A percentile compares a stretch with the other conserved stretches of the same genome.
Evolutionary conservation across 1,140 invertebrate species (phyloP).

Genomic region (Nephila pilipes): DNA sequence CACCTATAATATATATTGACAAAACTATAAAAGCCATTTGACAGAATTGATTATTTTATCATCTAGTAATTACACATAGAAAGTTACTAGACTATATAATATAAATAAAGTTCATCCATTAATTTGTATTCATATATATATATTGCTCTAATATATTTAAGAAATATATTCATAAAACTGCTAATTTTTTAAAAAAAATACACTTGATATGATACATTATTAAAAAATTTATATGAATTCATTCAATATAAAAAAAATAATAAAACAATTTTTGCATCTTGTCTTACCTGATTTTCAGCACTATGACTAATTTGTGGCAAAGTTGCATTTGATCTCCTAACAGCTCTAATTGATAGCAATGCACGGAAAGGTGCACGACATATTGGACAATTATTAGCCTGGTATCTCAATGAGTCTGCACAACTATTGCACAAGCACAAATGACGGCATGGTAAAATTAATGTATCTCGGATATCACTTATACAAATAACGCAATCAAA

Average conservation of each 20-base stretch:
- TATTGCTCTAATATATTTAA: too few species aligned
- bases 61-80: too few species aligned
- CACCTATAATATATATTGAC: too few species aligned
- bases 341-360: constrained; percentile 95
- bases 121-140: too few species aligned
- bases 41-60: too few species aligned
- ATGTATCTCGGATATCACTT: constrained; percentile 97
- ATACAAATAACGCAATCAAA: constrained; percentile 99
- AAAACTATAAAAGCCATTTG: too few species aligned
- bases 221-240: neutral
- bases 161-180: too few species aligned
- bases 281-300: constrained; percentile 66
- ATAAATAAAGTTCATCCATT: too few species aligned
- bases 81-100: too few species aligned
- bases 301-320: constrained; percentile 55
- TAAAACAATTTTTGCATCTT: neutral
- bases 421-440: constrained; percentile 98
- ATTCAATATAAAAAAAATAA: neutral
- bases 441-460: constrained; percentile 98
- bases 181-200: too few species aligned
- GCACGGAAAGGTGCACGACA: constrained; percentile 98
- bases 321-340: constrained; percentile 86
- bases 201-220: neutral
- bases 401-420: constrained; percentile 96
- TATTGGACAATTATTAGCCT: constrained; percentile 98